Conservation (phyloP, 2,888 invertebrate genomes). For the Ophion obscuratus region DNA sequence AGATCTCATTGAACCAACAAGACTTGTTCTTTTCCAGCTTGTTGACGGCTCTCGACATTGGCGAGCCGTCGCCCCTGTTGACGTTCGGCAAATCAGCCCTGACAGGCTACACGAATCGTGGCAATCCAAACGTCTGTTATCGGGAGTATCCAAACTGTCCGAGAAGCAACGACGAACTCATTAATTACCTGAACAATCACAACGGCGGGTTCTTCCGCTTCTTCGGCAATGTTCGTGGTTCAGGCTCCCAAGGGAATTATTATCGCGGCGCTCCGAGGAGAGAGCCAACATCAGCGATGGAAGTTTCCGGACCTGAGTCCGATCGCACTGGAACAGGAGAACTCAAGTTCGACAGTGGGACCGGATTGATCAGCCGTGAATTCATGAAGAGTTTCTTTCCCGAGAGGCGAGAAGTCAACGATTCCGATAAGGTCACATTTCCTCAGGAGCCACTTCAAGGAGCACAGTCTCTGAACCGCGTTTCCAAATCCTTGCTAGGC, state of each 20-base stretch:
- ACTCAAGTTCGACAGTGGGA: constrained; percentile 82
- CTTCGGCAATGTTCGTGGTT: constrained; percentile 84
- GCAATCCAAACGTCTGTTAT: constrained; percentile 86
- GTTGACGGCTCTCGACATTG: constrained; percentile 85
- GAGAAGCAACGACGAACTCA: constrained; percentile 88
- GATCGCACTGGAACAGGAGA: constrained; percentile 86
- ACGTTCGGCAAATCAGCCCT: constrained; percentile 91
- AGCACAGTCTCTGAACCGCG: constrained; percentile 61
- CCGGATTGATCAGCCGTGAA: constrained; percentile 44
- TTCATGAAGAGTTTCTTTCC: constrained; percentile 53
- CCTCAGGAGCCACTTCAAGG: constrained; percentile 66
- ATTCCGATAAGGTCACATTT: constrained; percentile 62
- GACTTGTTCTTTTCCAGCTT: constrained; percentile 83
- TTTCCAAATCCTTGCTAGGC: constrained; percentile 62
- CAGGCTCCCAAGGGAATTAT: constrained; percentile 35
- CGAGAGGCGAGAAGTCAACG: constrained; percentile 35
- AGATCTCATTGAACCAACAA: not conserved
- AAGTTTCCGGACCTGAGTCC: constrained; percentile 70
- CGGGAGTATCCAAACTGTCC: constrained; percentile 91
- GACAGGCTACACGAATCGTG: constrained; percentile 89
- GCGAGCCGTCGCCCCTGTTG: constrained; percentile 87
- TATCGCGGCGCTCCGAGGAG: constrained; percentile 46
- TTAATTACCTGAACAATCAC: constrained; percentile 93
- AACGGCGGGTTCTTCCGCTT: constrained; percentile 94
- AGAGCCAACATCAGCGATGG: constrained; percentile 59